phyloP scores from a whole-genome alignment of 2,113 vertebrate species.

The human region DNA sequence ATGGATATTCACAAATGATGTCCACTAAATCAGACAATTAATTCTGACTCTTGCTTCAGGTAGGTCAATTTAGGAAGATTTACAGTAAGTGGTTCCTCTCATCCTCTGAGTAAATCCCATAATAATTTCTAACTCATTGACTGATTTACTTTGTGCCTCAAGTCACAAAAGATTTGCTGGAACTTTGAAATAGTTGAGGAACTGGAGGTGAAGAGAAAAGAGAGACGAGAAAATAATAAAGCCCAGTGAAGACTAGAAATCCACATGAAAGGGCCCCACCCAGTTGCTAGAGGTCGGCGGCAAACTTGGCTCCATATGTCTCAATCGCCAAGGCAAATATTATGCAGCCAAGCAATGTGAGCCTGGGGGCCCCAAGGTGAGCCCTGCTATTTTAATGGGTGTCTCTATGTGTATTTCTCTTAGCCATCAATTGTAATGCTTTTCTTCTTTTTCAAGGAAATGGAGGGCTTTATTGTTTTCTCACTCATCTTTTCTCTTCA shows the following conservation, averaged over 20 bases:
- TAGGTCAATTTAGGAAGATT: slow-evolving; percentile 63
- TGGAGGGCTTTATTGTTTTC: not conserved
- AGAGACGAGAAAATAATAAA: not conserved
- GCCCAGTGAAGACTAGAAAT: not conserved
- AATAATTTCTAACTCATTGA: slow-evolving; percentile 49
- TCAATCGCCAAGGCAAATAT: not conserved
- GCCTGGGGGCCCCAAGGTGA: not conserved
- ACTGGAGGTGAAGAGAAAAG: not conserved
- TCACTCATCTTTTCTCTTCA: slow-evolving; percentile 4
- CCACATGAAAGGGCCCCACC: not conserved
- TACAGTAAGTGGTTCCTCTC: slow-evolving; percentile 35
- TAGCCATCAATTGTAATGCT: not conserved
- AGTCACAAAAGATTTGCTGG: slow-evolving; percentile 43
- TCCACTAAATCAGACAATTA: not conserved
- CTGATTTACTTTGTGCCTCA: slow-evolving; percentile 29
- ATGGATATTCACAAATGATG: not conserved
- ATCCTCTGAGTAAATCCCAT: slow-evolving; percentile 43
- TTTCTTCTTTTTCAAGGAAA: not conserved
- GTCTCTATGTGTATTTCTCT: not conserved
- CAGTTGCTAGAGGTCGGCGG: not conserved
- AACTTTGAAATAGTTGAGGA: slow-evolving; percentile 25
- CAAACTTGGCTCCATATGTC: not conserved
- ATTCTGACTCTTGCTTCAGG: not conserved
- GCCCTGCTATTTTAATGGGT: fast-evolving
- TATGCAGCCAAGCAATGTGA: fast-evolving